Conservation (phyloP, 2,113 vertebrate genomes). For the Hydrolagus affinis region DNA sequence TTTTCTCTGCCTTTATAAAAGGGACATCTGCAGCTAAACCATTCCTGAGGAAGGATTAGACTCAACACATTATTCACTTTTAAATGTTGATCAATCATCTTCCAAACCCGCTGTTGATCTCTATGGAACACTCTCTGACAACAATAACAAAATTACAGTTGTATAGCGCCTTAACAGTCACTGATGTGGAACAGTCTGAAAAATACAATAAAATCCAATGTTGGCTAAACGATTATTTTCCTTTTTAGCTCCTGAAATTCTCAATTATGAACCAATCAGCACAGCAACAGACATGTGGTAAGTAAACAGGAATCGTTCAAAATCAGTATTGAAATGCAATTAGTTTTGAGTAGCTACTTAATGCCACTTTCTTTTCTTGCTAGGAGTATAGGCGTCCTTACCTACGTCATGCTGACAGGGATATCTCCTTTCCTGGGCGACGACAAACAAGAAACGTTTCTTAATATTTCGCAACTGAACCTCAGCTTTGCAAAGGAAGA, state of each 20-base stretch:
- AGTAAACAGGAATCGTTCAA: conserved; percentile 36
- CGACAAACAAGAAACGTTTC: conserved; percentile 63
- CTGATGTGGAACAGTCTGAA: not conserved
- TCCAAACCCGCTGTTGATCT: too few relatives aligned
- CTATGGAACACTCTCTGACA: not conserved
- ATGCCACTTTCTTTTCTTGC: not conserved
- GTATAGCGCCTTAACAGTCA: not conserved
- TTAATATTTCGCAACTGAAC: conserved; percentile 63
- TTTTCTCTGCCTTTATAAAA: too few relatives aligned
- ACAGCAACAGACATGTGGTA: conserved; percentile 67
- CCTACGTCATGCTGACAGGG: conserved; percentile 62
- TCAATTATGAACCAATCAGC: conserved; percentile 64
- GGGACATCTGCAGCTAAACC: too few relatives aligned
- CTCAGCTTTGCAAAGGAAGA: conserved; percentile 55
- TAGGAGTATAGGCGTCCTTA: conserved; percentile 61
- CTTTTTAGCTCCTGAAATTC: conserved; percentile 58
- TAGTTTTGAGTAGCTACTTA: not conserved
- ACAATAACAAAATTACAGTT: not conserved
- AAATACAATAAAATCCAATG: not conserved
- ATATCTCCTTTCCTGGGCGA: conserved; percentile 61
- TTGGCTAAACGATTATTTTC: conserved; percentile 22
- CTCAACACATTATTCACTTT: too few relatives aligned
- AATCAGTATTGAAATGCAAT: not conserved
- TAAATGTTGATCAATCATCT: not conserved
- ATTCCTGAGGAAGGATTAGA: too few relatives aligned